Percentiles rank a stretch among this genome's conserved stretches.
Evolutionary conservation across 2,113 vertebrate species (phyloP).

Genomic region (Varanus salvator): DNA sequence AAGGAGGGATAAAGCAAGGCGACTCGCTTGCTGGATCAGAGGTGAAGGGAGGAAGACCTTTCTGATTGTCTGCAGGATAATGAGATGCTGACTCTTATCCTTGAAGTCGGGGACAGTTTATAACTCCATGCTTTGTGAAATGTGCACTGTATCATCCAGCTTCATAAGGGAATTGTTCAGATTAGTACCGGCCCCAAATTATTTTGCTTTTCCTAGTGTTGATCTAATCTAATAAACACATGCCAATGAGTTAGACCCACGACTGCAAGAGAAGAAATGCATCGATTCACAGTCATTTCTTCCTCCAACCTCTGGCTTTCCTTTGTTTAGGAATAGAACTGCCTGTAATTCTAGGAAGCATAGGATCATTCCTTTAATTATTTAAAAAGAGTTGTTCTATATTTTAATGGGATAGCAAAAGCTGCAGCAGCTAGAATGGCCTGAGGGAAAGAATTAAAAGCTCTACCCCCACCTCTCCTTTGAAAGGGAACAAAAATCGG

Average conservation of each 20-base stretch:
- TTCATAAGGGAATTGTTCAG: conserved; percentile 59
- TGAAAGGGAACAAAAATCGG: neutral
- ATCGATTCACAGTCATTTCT: conserved; percentile 71
- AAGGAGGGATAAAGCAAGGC: no score
- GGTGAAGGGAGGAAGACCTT: neutral
- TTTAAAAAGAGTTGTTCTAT: conserved; percentile 68
- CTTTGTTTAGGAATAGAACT: conserved; percentile 62
- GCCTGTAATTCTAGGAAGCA: conserved; percentile 69
- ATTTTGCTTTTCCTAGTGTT: conserved; percentile 55
- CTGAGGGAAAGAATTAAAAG: conserved; percentile 35
- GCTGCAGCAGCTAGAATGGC: conserved; percentile 58
- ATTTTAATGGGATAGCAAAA: conserved; percentile 62
- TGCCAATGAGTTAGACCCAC: conserved; percentile 61
- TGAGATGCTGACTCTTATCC: neutral
- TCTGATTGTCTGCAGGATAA: neutral
- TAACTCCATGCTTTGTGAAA: conserved; percentile 17
- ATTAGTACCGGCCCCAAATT: conserved; percentile 69
- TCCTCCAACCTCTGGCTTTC: conserved; percentile 48
- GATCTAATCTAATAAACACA: conserved; percentile 67
- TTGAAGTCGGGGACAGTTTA: neutral
- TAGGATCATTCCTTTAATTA: conserved; percentile 64
- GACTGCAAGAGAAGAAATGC: conserved; percentile 63
- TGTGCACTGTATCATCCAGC: conserved; percentile 31
- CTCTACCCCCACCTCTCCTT: neutral
- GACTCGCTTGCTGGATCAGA: no score